Evolutionary conservation across 1,140 invertebrate species (phyloP), one percentile per base, ranked within the genome.

Genomic region (Agrilus planipennis): DNA sequence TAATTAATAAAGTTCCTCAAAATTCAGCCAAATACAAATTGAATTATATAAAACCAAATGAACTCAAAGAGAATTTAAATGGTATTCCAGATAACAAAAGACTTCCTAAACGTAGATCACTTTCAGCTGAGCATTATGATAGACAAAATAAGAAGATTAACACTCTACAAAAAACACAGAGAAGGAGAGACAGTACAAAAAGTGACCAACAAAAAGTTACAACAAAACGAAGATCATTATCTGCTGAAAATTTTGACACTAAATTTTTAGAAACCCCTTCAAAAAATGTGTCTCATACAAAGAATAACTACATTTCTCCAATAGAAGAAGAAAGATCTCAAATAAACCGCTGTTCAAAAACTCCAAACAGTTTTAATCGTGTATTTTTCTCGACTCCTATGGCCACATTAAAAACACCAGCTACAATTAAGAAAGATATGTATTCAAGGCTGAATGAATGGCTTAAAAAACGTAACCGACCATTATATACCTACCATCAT

Each of bases 401-500:
- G 4, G n/a, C 29, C 3, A n/a, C 39, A 19, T 10, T 15, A 4
- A 20, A 14, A 12, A 15, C 4, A 12, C 36, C 9, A 3, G 17
- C 21, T 4, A 36, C n/a, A 21, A 45, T 11, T 27, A 16, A 46
- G 17, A 22, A 42, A 18, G 64, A 68, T 39, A 39, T 72, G 17
- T 59, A 63, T 36, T 39, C 54, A 1, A 59, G 62, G 34, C 50
- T 74, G 14, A 61, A 65, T 21, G 57, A 58, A 23, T 74, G 70
- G 70, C 48, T 73, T 4, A 52, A 61, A 23, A 64, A 63, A 36
- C 60, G 57, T 28, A 67, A 67, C 3, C 72, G 70, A 53, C 61
- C 63, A 14, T 23, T 68, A 16, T 58, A 65, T 43, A 58, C 60
- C 0, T 72, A 64, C 43, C 63, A 68, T 29, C 67, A 72, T 54